Evolutionary conservation across 1,140 invertebrate species (phyloP).

Genomic region (Lycorma delicatula): DNA sequence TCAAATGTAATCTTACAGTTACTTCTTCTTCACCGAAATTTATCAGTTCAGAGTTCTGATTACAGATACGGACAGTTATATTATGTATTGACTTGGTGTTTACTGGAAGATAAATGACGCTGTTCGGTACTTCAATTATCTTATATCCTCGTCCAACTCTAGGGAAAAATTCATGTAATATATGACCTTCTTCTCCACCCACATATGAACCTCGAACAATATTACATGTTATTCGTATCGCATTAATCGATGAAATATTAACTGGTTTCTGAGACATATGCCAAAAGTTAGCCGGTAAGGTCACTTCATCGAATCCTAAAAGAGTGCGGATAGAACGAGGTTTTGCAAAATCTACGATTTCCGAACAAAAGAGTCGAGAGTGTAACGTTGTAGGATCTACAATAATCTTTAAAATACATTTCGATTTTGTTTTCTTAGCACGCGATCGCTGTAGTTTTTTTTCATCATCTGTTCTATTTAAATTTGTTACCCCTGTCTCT

Average conservation of each 20-base stretch:
- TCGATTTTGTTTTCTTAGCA: background rate
- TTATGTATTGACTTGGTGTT: background rate
- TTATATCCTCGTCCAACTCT: background rate
- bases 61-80: background rate
- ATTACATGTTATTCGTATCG: slow-evolving; percentile 19
- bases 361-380: background rate
- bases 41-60: background rate
- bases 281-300: background rate
- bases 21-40: background rate
- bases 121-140: background rate
- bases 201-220: slow-evolving; percentile 12
- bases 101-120: background rate
- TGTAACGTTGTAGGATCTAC: slow-evolving; percentile 6
- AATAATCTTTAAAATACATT: background rate
- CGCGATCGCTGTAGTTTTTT: background rate
- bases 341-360: slow-evolving; percentile 1
- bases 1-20: background rate
- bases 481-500: too few species aligned
- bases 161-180: background rate
- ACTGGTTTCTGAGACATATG: slow-evolving; percentile 8
- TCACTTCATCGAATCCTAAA: slow-evolving; percentile 6
- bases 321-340: background rate
- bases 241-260: slow-evolving; percentile 6
- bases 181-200: background rate
- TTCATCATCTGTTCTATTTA: too few species aligned